These are phyloP conservation scores for Plebejus anna DNA, from an alignment of 2,888 invertebrate species.

Conservation along the genomic window DNA sequence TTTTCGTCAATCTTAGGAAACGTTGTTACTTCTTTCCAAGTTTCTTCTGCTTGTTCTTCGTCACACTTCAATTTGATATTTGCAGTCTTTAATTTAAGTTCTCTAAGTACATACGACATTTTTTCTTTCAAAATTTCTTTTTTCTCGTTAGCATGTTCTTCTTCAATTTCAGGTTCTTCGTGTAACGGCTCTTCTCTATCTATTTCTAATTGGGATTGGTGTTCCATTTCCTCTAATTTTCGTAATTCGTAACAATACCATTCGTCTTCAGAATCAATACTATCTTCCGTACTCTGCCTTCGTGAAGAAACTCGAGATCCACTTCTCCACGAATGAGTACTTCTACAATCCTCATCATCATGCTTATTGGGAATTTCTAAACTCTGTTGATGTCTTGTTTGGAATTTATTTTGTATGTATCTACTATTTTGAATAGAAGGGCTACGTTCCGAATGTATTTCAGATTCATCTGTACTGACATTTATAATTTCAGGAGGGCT, in stretches of 20 bases:
- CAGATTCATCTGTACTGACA: slow-evolving; percentile 70
- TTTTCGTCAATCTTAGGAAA: slow-evolving; percentile 73
- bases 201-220: slow-evolving; percentile 83
- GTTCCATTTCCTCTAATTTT: slow-evolving; percentile 92
- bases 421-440: slow-evolving; percentile 82
- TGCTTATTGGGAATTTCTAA: slow-evolving; percentile 88
- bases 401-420: slow-evolving; percentile 79
- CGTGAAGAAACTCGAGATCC: slow-evolving; percentile 91
- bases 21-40: slow-evolving; percentile 71
- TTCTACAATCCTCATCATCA: slow-evolving; percentile 91
- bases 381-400: slow-evolving; percentile 86
- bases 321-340: slow-evolving; percentile 93
- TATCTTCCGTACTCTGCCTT: slow-evolving; percentile 94
- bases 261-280: slow-evolving; percentile 95
- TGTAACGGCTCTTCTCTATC: slow-evolving; percentile 82
- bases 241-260: slow-evolving; percentile 94
- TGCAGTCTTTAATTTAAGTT: slow-evolving; percentile 85
- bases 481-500: slow-evolving; percentile 66
- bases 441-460: slow-evolving; percentile 80
- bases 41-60: slow-evolving; percentile 58
- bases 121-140: slow-evolving; percentile 86
- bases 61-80: slow-evolving; percentile 66
- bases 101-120: slow-evolving; percentile 89
- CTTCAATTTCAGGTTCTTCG: slow-evolving; percentile 80
- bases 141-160: slow-evolving; percentile 73